Conservation (phyloP, 2,113 vertebrate genomes). For the Anthoscopus minutus region DNA sequence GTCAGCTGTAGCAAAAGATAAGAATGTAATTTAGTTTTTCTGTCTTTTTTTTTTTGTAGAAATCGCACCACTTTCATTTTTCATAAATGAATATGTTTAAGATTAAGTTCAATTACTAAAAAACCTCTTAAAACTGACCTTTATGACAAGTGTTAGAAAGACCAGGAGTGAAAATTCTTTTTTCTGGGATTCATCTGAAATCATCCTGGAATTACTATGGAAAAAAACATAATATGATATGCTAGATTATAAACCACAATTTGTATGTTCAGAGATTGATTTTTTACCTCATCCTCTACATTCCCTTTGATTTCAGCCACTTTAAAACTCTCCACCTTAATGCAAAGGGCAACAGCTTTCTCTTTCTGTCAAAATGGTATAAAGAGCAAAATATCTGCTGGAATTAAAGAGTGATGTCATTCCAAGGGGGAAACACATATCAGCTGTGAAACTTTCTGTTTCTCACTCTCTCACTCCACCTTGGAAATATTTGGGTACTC, state of each 20-base stretch:
- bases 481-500: slow-evolving; percentile 68
- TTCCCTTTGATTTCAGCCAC: neutral
- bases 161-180: neutral
- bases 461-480: slow-evolving; percentile 70
- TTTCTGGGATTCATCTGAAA: neutral
- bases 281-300: neutral
- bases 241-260: neutral
- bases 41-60: neutral
- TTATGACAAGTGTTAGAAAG: neutral
- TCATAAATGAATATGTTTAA: neutral
- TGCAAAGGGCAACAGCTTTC: neutral
- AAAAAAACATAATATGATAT: neutral
- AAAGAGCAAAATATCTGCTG: slow-evolving; percentile 65
- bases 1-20: neutral
- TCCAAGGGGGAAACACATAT: slow-evolving; percentile 64
- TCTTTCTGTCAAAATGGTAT: neutral
- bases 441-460: slow-evolving; percentile 52
- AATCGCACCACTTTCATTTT: neutral
- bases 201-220: neutral
- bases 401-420: slow-evolving; percentile 73
- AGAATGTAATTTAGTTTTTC: neutral
- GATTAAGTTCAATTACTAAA: neutral
- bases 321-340: neutral
- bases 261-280: neutral
- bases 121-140: neutral